Percentiles rank a stretch among this genome's conserved stretches.
Conservation (phyloP, 2,113 vertebrate species). For the Nycticryphes semicollaris region DNA sequence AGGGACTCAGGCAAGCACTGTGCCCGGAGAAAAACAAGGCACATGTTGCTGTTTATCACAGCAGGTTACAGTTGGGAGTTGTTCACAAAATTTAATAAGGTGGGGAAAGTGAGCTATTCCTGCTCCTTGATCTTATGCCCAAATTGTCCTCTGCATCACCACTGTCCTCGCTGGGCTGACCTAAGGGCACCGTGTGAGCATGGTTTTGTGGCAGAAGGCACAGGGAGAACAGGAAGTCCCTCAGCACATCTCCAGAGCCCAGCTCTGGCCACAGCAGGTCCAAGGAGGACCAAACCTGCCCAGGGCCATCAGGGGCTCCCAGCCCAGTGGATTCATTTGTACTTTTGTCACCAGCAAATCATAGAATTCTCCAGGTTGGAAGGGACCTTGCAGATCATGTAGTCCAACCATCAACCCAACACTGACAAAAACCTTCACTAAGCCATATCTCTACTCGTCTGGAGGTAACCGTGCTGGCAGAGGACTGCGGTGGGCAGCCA, state of each 20-base stretch:
- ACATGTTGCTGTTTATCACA: neutral
- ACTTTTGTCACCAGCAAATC: neutral
- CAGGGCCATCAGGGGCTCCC: rapidly evolving
- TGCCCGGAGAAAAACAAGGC: neutral
- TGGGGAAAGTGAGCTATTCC: neutral
- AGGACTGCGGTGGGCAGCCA: neutral
- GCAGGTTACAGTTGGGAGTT: neutral
- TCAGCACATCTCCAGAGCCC: too few relatives aligned
- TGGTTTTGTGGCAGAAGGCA: neutral
- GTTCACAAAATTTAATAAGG: neutral
- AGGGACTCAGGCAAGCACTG: neutral
- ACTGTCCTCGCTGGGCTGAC: neutral
- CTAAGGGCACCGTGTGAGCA: rapidly evolving
- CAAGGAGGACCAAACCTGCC: neutral
- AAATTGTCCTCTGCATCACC: neutral
- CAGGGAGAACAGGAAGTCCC: neutral
- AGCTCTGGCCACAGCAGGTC: neutral
- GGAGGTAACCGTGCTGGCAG: neutral
- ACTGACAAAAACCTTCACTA: too few relatives aligned
- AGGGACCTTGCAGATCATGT: too few relatives aligned
- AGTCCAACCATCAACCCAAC: too few relatives aligned
- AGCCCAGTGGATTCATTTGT: neutral
- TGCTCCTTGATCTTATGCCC: neutral
- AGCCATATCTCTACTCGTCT: too few relatives aligned
- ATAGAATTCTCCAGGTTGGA: too few relatives aligned